These are phyloP conservation scores for Tyria jacobaeae DNA, from an alignment of 2,888 invertebrate species.

Conservation along the genomic window DNA sequence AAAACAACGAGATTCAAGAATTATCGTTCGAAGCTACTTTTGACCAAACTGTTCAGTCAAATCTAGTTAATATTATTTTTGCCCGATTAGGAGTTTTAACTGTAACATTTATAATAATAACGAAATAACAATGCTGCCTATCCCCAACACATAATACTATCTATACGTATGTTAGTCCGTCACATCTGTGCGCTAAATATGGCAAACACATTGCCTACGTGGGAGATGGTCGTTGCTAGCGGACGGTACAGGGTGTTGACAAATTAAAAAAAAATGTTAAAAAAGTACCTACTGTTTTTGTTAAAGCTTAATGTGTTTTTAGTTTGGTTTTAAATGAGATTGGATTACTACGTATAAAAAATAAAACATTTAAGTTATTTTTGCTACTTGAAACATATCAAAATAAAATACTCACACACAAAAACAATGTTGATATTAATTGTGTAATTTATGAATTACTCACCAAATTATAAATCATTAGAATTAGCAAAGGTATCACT, in stretches of 20 bases:
- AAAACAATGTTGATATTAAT: no score
- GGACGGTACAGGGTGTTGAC: slow-evolving; percentile 17
- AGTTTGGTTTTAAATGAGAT: neutral
- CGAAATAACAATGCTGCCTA: slow-evolving; percentile 9
- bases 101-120: neutral
- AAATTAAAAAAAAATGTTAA: neutral
- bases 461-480: no score
- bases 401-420: neutral
- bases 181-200: slow-evolving; percentile 66
- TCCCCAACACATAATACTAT: slow-evolving; percentile 4
- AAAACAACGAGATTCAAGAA: no score
- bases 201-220: slow-evolving; percentile 67
- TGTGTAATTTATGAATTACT: no score
- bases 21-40: no score
- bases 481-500: no score
- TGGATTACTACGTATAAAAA: no score
- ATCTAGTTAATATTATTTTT: no score
- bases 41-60: no score
- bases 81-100: no score
- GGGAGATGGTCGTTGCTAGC: slow-evolving; percentile 56
- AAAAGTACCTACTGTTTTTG: neutral
- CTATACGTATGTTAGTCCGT: slow-evolving; percentile 26
- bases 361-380: no score
- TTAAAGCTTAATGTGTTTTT: neutral
- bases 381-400: no score